A percentile compares a stretch with the other conserved stretches of the same genome.
Conservation (phyloP, 2,797 vertebrate species). For the Sebastes steindachneri region DNA sequence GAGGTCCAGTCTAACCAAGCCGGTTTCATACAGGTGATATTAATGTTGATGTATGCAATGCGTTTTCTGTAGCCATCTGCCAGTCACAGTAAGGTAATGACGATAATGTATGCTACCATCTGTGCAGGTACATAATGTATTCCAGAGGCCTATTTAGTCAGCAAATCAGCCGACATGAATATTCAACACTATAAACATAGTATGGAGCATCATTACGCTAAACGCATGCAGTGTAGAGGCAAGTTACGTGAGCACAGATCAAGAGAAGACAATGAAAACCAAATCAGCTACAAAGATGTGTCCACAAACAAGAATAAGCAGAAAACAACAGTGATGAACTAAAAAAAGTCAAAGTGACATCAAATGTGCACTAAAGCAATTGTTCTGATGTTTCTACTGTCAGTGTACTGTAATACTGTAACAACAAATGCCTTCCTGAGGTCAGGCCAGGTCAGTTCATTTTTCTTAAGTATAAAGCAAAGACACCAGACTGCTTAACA, state of each 20-base stretch:
- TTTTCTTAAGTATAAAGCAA: slow-evolving; percentile 18
- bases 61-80: slow-evolving; percentile 45
- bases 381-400: not conserved
- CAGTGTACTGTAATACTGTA: not conserved
- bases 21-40: slow-evolving; percentile 23
- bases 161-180: slow-evolving; percentile 43
- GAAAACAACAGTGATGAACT: not conserved
- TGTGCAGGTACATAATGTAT: slow-evolving; percentile 57
- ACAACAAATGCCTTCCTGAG: not conserved
- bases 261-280: slow-evolving; percentile 8
- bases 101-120: slow-evolving; percentile 64
- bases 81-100: slow-evolving; percentile 43
- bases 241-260: not conserved
- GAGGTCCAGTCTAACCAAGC: not conserved
- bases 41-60: slow-evolving; percentile 50
- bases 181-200: slow-evolving; percentile 21
- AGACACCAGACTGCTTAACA: slow-evolving; percentile 35
- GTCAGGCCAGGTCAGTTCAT: not conserved
- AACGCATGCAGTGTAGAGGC: not conserved
- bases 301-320: not conserved
- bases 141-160: slow-evolving; percentile 54
- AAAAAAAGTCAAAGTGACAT: not conserved
- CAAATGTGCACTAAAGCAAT: not conserved
- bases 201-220: slow-evolving; percentile 4
- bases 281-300: not conserved